A percentile compares a stretch with the other conserved stretches of the same genome.
Evolutionary conservation across 2,888 invertebrate species (phyloP).

Genomic region (Bimastos eiseni): DNA sequence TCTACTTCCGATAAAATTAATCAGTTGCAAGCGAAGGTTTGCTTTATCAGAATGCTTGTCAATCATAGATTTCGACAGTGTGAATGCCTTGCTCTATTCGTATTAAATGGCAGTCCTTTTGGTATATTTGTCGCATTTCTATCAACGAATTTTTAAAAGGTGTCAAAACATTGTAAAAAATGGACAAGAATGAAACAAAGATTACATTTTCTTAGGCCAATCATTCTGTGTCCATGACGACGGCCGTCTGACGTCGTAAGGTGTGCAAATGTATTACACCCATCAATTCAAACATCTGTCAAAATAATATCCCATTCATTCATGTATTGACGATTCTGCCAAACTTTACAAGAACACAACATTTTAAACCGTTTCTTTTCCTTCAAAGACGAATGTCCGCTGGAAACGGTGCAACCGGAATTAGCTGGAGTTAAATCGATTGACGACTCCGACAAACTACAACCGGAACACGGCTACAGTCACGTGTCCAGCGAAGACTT

Average conservation of each 20-base stretch:
- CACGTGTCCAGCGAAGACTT: slow-evolving; percentile 21
- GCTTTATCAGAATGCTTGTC: neutral
- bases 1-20: neutral
- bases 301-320: neutral
- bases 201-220: neutral
- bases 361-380: neutral
- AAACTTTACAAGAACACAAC: neutral
- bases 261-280: neutral
- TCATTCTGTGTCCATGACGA: neutral
- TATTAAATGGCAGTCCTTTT: neutral
- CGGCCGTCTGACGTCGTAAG: neutral
- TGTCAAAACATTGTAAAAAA: neutral
- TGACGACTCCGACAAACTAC: neutral
- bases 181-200: neutral
- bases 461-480: slow-evolving; percentile 24
- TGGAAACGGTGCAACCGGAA: slow-evolving; percentile 19
- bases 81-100: neutral
- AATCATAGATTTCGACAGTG: neutral
- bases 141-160: neutral
- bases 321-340: neutral
- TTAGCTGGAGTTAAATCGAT: neutral
- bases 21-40: neutral
- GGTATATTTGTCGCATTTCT: neutral
- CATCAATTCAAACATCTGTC: neutral
- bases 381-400: neutral